Evolutionary conservation across 2,888 invertebrate species (phyloP).

Genomic region (Muschampia plurimacula): DNA sequence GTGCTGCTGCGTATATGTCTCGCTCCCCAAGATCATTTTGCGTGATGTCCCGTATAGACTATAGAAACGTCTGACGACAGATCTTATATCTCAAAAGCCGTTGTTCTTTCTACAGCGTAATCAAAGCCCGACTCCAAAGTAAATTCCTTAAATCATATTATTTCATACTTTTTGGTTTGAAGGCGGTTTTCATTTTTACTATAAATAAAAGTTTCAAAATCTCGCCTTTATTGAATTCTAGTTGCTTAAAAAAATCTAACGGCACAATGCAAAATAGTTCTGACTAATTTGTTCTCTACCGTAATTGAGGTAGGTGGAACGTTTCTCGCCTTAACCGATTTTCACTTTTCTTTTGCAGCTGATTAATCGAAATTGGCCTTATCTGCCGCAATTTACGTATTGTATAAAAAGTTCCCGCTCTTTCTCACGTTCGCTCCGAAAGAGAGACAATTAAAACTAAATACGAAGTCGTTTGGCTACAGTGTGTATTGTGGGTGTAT

Average conservation of each 20-base stretch:
- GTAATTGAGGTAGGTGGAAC: slow-evolving; percentile 18
- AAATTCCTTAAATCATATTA: too few relatives aligned
- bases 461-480: slow-evolving; percentile 30
- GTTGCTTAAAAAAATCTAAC: background rate
- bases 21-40: too few relatives aligned
- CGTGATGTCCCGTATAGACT: too few relatives aligned
- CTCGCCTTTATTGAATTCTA: background rate
- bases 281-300: slow-evolving; percentile 22
- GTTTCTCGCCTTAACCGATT: slow-evolving; percentile 21
- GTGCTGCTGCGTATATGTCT: too few relatives aligned
- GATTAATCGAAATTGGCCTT: slow-evolving; percentile 37
- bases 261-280: slow-evolving; percentile 10
- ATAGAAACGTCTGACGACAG: too few relatives aligned
- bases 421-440: slow-evolving; percentile 29
- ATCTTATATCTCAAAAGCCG: too few relatives aligned
- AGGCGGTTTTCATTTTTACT: too few relatives aligned
- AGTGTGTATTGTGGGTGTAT: slow-evolving; percentile 25
- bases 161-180: too few relatives aligned
- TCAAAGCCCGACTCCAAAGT: too few relatives aligned
- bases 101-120: too few relatives aligned
- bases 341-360: slow-evolving; percentile 31
- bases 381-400: slow-evolving; percentile 32
- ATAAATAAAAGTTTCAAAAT: too few relatives aligned
- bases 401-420: slow-evolving; percentile 30
- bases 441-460: slow-evolving; percentile 38